A percentile compares a stretch with the other conserved stretches of the same genome.
These are phyloP conservation scores for Turritopsis dohrnii DNA, from an alignment of 30 jellyfish, hydroid and myxozoan species.

Conservation along the genomic window DNA sequence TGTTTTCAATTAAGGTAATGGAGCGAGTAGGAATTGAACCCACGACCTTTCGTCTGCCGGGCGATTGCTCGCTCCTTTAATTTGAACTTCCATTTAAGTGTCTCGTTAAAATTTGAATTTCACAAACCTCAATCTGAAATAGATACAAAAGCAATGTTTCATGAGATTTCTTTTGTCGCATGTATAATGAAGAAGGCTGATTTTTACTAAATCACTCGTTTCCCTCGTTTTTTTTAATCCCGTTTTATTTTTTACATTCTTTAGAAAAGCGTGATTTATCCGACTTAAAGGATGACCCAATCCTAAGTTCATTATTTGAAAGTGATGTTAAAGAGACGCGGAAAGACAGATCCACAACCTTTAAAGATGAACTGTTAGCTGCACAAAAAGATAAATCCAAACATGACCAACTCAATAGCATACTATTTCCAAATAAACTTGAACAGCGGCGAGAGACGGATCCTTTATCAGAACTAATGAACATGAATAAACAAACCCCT, in stretches of 20 bases:
- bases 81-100: too few relatives aligned
- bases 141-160: too few relatives aligned
- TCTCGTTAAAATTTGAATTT: too few relatives aligned
- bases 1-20: too few relatives aligned
- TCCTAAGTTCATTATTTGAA: slow-evolving; percentile 8
- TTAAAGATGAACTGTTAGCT: slow-evolving; percentile 11
- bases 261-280: slow-evolving; percentile 29
- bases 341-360: slow-evolving; percentile 18
- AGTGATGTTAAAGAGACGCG: slow-evolving; percentile 22
- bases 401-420: slow-evolving; percentile 12
- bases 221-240: background rate
- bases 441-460: slow-evolving; percentile 16
- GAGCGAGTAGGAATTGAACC: too few relatives aligned
- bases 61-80: too few relatives aligned
- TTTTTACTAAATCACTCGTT: too few relatives aligned
- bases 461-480: slow-evolving; percentile 19
- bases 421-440: background rate
- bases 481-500: slow-evolving; percentile 11
- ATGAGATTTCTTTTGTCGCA: too few relatives aligned
- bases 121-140: too few relatives aligned
- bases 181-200: too few relatives aligned
- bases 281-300: slow-evolving; percentile 30
- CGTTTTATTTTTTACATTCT: background rate
- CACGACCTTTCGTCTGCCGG: too few relatives aligned
- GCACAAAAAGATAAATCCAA: background rate